Base-by-base conservation (phyloP, 2,113 vertebrate genomes). In the Microtus pennsylvanicus region DNA sequence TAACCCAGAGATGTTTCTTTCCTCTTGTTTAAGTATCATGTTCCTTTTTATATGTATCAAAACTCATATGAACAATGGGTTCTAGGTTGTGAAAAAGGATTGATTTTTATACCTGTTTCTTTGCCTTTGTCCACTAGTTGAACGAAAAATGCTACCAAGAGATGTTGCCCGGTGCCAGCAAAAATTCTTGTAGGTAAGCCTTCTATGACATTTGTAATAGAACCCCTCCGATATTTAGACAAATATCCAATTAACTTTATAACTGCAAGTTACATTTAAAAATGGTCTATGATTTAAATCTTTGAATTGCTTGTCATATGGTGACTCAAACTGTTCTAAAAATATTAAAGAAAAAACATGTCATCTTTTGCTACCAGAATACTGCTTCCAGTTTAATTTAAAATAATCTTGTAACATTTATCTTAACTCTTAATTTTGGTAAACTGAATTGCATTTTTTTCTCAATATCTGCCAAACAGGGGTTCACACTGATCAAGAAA, bases 321-420 rank as follows among this genome's bases (percentile, higher is more conserved):
- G 16, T 89, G 75, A 93, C 38, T 95, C 45, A 83, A 94, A 92
- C 7, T 61, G 92, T 87, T 95, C 26, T 87, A 89, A 94, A 95
- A 83, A 45, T 45, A 95, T n/a, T 28, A 82, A 80, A 90, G 47
- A 88, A 95, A 47, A 91, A 95, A 92, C 58, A 47, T n/a, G 63
- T 81, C 42, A 69, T 74, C 69, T 72, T 96, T 95, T 81, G 50
- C 42, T 91, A 65, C 47, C n/a, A 9, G 24, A 30, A 22, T 87
- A 87, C 52, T 90, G 21, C 70, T 95, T 93, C 74, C 90, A 52
- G 76, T n/a, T 95, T 92, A 83, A 67, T 94, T 88, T 88, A 63
- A 76, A 67, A 61, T 65, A 13, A 61, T 93, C 93, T 80, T 52
- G 52, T 75, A 93, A 89, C 10, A 19, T 92, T 91, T 75, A n/a